phyloP scores from a whole-genome alignment of 2,888 invertebrate genomes.

The Petrolisthes cinctipes region DNA sequence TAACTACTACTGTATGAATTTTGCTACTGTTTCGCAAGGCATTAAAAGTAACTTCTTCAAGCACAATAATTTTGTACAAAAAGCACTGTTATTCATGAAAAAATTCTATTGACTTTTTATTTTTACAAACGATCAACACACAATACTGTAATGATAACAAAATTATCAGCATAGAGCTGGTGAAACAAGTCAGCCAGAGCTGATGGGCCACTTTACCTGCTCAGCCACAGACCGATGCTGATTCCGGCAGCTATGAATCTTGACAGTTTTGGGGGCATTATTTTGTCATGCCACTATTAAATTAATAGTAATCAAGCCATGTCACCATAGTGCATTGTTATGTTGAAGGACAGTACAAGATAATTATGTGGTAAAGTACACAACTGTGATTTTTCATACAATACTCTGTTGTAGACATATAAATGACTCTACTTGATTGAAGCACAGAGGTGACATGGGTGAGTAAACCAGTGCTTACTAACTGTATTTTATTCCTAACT shows the following conservation, averaged over 20 bases:
- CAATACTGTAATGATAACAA: constrained; percentile 44
- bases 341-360: not conserved
- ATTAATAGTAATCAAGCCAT: constrained; percentile 51
- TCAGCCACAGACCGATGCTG: constrained; percentile 62
- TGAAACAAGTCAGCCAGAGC: constrained; percentile 55
- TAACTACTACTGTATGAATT: constrained; percentile 41
- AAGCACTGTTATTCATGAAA: constrained; percentile 51
- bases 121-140: constrained; percentile 43
- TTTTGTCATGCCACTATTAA: constrained; percentile 54
- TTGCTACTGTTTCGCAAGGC: constrained; percentile 52
- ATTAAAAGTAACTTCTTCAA: constrained; percentile 31
- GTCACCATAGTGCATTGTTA: constrained; percentile 47
- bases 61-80: constrained; percentile 51
- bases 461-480: constrained; percentile 59
- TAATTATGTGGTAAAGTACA: not conserved
- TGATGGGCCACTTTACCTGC: constrained; percentile 62
- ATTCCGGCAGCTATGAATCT: constrained; percentile 58
- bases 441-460: constrained; percentile 58
- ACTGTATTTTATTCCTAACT: constrained; percentile 42
- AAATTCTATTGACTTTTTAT: constrained; percentile 34
- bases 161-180: constrained; percentile 44
- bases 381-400: too few species aligned
- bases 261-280: constrained; percentile 54
- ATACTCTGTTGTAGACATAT: too few species aligned
- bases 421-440: not conserved